Evolutionary conservation across 2,888 invertebrate genomes (phyloP).

Genomic region (Tortrix viridana): DNA sequence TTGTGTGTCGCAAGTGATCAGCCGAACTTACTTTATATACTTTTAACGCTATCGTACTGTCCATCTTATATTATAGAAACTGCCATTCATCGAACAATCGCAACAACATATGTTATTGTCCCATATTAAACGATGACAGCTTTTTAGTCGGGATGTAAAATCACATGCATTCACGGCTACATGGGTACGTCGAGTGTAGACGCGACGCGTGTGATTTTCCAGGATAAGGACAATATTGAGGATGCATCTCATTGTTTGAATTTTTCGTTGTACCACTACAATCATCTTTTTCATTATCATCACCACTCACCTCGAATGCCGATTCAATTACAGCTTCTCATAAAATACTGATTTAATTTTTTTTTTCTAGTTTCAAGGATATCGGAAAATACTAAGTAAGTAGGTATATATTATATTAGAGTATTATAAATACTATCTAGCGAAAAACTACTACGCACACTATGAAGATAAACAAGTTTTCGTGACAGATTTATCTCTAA

Average conservation of each 20-base stretch:
- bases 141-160: constrained; percentile 54
- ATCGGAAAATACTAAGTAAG: constrained; percentile 29
- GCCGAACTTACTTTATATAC: constrained; percentile 61
- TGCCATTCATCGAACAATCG: constrained; percentile 63
- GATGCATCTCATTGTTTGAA: constrained; percentile 40
- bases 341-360: constrained; percentile 20
- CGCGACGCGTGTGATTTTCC: constrained; percentile 53
- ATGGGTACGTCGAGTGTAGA: constrained; percentile 43
- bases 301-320: constrained; percentile 6
- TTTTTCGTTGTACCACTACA: constrained; percentile 36
- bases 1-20: constrained; percentile 83
- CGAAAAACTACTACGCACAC: constrained; percentile 30
- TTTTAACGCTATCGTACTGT: constrained; percentile 71
- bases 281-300: constrained; percentile 11
- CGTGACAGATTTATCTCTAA: constrained; percentile 12
- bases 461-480: constrained; percentile 20
- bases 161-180: constrained; percentile 57
- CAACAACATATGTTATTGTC: constrained; percentile 44
- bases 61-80: constrained; percentile 67
- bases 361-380: constrained; percentile 24
- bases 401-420: too few relatives aligned
- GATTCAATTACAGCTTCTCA: constrained; percentile 4
- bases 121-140: constrained; percentile 61
- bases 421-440: constrained; percentile 30
- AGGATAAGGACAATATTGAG: constrained; percentile 46